Evolutionary conservation across 1,140 invertebrate genomes (phyloP).

Genomic region (Drosophila mojavensis): DNA sequence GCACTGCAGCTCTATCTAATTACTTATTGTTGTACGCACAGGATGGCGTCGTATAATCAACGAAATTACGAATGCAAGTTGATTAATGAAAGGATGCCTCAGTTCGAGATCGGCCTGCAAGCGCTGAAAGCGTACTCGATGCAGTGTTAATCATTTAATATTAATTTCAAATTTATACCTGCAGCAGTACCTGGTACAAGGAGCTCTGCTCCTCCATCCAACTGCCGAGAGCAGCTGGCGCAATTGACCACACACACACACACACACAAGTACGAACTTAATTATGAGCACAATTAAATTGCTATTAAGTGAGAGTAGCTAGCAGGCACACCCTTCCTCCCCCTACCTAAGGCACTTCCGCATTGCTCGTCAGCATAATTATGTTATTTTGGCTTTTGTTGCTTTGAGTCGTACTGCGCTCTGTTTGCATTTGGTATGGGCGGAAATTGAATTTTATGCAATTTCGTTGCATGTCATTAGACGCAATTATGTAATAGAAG

Average conservation of each 20-base stretch:
- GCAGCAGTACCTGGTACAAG: conserved; percentile 3
- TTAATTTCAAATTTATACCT: conserved; percentile 40
- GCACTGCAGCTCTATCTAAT: conserved; percentile 26
- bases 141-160: conserved; percentile 59
- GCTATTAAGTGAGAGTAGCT: conserved; percentile 50
- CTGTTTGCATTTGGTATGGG: conserved; percentile 17
- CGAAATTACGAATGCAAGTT: conserved; percentile 5
- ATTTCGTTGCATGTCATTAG: conserved; percentile 73
- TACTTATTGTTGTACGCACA: conserved; percentile 30
- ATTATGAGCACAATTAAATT: conserved; percentile 60
- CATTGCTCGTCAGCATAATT: conserved; percentile 46
- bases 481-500: conserved; percentile 68
- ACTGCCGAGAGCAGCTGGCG: conserved; percentile 4
- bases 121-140: conserved; percentile 2
- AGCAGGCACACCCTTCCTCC: neutral
- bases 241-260: conserved; percentile 14
- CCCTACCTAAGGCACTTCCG: neutral
- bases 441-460: conserved; percentile 70
- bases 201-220: neutral
- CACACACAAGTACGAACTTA: conserved; percentile 16
- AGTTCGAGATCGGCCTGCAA: neutral
- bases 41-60: neutral
- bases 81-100: conserved; percentile 31
- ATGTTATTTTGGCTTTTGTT: conserved; percentile 55
- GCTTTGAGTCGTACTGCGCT: conserved; percentile 4